Evolutionary conservation across 2,888 invertebrate genomes (phyloP), one percentile per base, ranked within the genome.

Genomic region (Autographa pulchrina): DNA sequence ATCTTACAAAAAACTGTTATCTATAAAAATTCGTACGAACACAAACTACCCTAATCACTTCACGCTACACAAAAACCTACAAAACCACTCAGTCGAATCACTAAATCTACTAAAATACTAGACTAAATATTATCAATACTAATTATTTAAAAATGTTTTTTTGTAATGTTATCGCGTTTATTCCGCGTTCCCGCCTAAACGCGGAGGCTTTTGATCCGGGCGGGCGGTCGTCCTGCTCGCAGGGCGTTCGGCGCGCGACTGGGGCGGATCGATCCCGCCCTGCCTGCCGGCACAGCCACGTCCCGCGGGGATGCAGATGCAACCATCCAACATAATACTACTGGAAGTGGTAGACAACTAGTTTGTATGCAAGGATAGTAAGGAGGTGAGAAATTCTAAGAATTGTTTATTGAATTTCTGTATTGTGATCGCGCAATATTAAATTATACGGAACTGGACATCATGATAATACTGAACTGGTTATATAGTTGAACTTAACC

Each of bases 241-340:
- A 82, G 89, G 88, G 89, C 92, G 91, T 74, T 83, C 92, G 90
- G 88, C 86, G 89, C 90, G 87, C 92, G 92, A 94, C 95, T 95
- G 94, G 93, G 92, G 90, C 89, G 91, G 92, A 93, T 92, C 92
- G 92, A 93, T 92, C 89, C 91, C 91, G 90, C 92, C 92, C 91
- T 90, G 87, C 81, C 77, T 83, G 84, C 83, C 85, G 83, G 85
- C 82, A 86, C 83, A 84, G 78, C 81, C 75, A 84, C 84, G 88
- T 94, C 94, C 94, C 94, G 93, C 92, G 92, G 95, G 95, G 95
- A 94, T 95, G 95, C 94, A 94, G 94, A 93, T 94, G 94, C 93
- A 93, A 83, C 89, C 85, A 86, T 82, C 78, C 73, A 68, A 70
- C 70, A 79, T 80, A 77, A 67, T 11, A 20, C 48, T 68, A 62